A percentile compares a stretch with the other conserved stretches of the same genome.
These are phyloP conservation scores for Choloepus didactylus DNA, from an alignment of 2,797 vertebrate species.

Conservation along the genomic window DNA sequence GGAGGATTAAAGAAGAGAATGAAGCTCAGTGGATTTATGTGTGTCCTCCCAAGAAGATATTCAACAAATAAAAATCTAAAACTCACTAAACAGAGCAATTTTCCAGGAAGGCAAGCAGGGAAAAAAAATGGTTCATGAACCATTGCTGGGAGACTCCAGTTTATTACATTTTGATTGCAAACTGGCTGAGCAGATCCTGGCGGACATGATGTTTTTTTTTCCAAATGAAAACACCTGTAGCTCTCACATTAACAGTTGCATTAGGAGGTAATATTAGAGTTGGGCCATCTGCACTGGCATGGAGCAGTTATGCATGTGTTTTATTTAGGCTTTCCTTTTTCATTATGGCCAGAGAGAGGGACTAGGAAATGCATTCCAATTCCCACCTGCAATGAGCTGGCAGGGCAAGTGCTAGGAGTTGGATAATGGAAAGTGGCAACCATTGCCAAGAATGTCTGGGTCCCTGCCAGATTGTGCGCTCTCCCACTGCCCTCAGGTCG, in stretches of 20 bases:
- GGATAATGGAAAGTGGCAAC: background rate
- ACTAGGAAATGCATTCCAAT: slow-evolving; percentile 1
- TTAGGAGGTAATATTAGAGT: background rate
- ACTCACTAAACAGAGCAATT: background rate
- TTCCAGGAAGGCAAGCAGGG: background rate
- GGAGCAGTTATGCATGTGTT: background rate
- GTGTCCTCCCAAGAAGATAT: background rate
- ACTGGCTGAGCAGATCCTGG: background rate
- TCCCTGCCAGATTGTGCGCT: fast-evolving
- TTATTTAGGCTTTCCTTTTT: background rate
- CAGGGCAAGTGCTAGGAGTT: background rate
- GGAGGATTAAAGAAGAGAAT: background rate
- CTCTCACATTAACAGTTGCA: background rate
- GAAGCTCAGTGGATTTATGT: background rate
- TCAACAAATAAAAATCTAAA: background rate
- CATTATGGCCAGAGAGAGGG: background rate
- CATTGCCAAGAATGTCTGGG: background rate
- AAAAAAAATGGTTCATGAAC: background rate
- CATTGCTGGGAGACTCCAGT: background rate
- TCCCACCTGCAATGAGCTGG: background rate
- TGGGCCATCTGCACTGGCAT: background rate
- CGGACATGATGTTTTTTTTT: background rate
- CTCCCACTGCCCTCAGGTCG: background rate
- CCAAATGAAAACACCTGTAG: background rate
- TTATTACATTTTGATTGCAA: background rate